These are phyloP conservation scores for Piprites chloris DNA, from an alignment of 2,113 vertebrate species.

Conservation along the genomic window DNA sequence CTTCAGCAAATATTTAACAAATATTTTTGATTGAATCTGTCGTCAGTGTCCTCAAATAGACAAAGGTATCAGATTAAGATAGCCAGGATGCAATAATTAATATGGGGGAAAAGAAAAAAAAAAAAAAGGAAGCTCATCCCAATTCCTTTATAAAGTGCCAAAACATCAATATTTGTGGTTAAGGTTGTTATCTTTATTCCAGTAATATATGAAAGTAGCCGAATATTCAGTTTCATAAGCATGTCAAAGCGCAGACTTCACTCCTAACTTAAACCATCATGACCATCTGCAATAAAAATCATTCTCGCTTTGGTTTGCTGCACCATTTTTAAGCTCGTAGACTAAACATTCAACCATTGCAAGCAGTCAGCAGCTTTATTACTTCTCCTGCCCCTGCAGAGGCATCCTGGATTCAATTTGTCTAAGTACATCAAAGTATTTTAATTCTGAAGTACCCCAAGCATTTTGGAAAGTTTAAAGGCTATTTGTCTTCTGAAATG, in stretches of 20 bases:
- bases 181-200: slow-evolving; percentile 61
- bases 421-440: slow-evolving; percentile 72
- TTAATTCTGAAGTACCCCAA: slow-evolving; percentile 68
- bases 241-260: slow-evolving; percentile 40
- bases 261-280: slow-evolving; percentile 64
- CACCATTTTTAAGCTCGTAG: slow-evolving; percentile 62
- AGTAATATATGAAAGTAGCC: slow-evolving; percentile 34
- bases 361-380: slow-evolving; percentile 71
- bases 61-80: not conserved
- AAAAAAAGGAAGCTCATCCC: not conserved
- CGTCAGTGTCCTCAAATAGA: not conserved
- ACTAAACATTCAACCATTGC: slow-evolving; percentile 75
- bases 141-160: slow-evolving; percentile 36
- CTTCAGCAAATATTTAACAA: not conserved
- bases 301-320: slow-evolving; percentile 51
- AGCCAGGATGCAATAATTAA: not conserved
- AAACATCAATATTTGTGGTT: slow-evolving; percentile 50
- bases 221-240: slow-evolving; percentile 48
- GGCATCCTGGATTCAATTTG: slow-evolving; percentile 76
- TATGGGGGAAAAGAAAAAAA: not conserved
- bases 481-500: slow-evolving; percentile 71
- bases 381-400: slow-evolving; percentile 51
- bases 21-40: not conserved
- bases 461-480: slow-evolving; percentile 72
- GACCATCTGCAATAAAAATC: slow-evolving; percentile 71